phyloP scores from a whole-genome alignment of 2,888 invertebrate species.

The Drosophila ochracea region DNA sequence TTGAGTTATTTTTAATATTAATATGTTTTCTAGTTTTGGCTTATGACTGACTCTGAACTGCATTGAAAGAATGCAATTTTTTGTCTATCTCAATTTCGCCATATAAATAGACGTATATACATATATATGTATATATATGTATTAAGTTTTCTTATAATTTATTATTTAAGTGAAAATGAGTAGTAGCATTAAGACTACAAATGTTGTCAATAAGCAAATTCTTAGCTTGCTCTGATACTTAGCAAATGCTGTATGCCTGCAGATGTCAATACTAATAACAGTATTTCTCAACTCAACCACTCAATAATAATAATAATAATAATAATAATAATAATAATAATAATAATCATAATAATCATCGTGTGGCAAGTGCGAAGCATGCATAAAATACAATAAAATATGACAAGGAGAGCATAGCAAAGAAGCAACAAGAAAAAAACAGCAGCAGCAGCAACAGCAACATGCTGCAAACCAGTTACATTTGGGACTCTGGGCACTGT shows the following conservation, averaged over 20 bases:
- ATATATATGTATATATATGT: not conserved
- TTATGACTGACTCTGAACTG: not conserved
- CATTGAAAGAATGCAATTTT: not conserved
- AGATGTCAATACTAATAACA: not conserved
- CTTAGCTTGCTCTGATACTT: not conserved
- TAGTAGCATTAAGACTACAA: not conserved
- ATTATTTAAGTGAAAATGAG: not conserved
- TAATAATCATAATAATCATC: constrained; percentile 25
- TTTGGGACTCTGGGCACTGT: not conserved
- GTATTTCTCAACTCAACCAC: not conserved
- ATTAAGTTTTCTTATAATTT: too few species aligned
- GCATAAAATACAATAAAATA: constrained; percentile 38
- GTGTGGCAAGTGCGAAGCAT: constrained; percentile 37
- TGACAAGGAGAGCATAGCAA: constrained; percentile 8
- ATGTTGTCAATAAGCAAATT: not conserved
- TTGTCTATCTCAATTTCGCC: too few species aligned
- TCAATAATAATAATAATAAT: not conserved
- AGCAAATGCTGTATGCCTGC: not conserved
- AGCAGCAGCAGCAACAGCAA: constrained; percentile 9
- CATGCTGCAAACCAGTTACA: constrained; percentile 77
- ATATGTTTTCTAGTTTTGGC: not conserved
- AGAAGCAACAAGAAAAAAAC: not conserved
- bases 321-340: not conserved
- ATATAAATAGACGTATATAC: not conserved
- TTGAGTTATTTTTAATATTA: not conserved